Evolutionary conservation across 37 sponge, comb jelly and placozoan genomes (phyloP).

Genomic region (Cliona cf. orientalis): DNA sequence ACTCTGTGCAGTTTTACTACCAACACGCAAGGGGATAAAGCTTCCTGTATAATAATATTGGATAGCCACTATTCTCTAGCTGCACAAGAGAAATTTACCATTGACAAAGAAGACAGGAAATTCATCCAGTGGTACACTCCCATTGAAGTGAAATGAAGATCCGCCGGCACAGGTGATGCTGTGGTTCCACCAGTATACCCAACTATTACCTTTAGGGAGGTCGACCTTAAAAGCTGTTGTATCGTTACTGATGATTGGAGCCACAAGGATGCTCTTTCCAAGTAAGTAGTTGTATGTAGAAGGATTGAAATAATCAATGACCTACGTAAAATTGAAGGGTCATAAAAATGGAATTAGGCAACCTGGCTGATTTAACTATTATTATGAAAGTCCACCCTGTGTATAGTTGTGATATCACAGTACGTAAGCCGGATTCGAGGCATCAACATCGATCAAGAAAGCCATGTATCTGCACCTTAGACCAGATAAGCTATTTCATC

Average conservation of each 20-base stretch:
- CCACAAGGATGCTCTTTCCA: slow-evolving; percentile 68
- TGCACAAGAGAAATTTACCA: slow-evolving; percentile 26
- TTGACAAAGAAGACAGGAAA: slow-evolving; percentile 59
- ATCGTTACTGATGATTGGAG: slow-evolving; percentile 53
- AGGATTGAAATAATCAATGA: slow-evolving; percentile 77
- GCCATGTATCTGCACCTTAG: too few relatives aligned
- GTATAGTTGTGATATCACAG: neutral
- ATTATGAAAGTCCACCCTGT: too few relatives aligned
- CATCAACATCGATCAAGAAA: neutral
- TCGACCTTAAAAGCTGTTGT: slow-evolving; percentile 33
- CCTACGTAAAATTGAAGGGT: slow-evolving; percentile 15
- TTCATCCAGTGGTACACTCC: slow-evolving; percentile 46
- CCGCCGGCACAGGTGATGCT: slow-evolving; percentile 42
- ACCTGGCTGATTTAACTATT: too few relatives aligned
- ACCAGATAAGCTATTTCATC: too few relatives aligned
- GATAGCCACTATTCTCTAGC: neutral
- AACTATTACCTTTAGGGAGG: slow-evolving; percentile 58
- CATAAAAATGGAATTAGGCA: too few relatives aligned
- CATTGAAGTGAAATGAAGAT: slow-evolving; percentile 22
- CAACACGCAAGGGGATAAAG: slow-evolving; percentile 54
- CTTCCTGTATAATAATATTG: slow-evolving; percentile 26
- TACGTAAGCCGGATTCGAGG: neutral
- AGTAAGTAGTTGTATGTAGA: slow-evolving; percentile 84
- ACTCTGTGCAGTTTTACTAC: slow-evolving; percentile 12
- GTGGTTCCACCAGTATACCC: slow-evolving; percentile 76